These are phyloP conservation scores for Melanostoma mellinum DNA, from an alignment of 2,888 invertebrate genomes.

Conservation along the genomic window DNA sequence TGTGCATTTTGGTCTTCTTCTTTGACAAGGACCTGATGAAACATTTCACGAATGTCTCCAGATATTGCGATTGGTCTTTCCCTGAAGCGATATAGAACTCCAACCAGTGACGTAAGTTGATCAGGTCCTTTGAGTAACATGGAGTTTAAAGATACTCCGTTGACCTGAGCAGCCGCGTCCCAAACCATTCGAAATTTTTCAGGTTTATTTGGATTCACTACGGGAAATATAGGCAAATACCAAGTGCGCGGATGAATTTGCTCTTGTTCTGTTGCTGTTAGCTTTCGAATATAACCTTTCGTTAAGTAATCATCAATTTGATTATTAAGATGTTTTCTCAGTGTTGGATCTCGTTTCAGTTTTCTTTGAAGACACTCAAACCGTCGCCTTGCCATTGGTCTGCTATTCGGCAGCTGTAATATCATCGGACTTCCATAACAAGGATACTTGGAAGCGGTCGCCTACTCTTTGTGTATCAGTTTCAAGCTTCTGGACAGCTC, in stretches of 20 bases:
- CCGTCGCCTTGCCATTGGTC: not conserved
- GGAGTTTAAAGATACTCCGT: too few species aligned
- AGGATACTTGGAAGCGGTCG: slow-evolving; percentile 6
- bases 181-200: too few species aligned
- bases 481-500: not conserved
- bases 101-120: too few species aligned
- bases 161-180: too few species aligned
- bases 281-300: not conserved
- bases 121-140: too few species aligned
- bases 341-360: not conserved
- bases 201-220: too few species aligned
- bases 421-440: not conserved
- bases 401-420: not conserved
- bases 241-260: too few species aligned
- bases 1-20: too few species aligned
- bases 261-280: not conserved
- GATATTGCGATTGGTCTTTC: not conserved
- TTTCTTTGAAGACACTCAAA: slow-evolving; percentile 4
- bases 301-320: not conserved
- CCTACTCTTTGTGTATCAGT: too few species aligned
- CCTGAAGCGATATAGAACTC: slow-evolving; percentile 2
- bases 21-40: too few species aligned
- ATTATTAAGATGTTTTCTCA: not conserved
- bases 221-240: too few species aligned
- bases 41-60: not conserved